phyloP scores from a whole-genome alignment of 2,113 vertebrate species.

The Thalassoma bifasciatum region DNA sequence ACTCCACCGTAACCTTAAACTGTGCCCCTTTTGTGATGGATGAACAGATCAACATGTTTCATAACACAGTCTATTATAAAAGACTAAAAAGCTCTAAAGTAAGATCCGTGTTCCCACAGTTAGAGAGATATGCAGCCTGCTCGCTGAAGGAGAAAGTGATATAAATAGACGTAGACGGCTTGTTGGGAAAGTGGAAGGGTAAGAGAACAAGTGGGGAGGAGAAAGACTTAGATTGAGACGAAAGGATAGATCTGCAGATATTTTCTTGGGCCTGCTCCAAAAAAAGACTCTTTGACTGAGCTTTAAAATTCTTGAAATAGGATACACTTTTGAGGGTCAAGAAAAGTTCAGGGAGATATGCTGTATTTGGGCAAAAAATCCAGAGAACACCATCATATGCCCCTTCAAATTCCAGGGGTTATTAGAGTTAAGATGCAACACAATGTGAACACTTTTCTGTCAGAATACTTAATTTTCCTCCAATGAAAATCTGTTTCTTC shows the following conservation, averaged over 20 bases:
- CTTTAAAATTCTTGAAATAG: constrained; percentile 9
- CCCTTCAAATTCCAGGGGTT: not conserved
- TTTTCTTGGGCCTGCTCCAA: not conserved
- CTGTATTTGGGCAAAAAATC: constrained; percentile 22
- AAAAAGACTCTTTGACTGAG: not conserved
- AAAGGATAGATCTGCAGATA: not conserved
- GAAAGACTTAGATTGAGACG: not conserved
- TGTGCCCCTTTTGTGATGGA: constrained; percentile 4
- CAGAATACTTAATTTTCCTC: no score
- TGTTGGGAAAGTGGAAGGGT: not conserved
- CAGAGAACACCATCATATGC: not conserved
- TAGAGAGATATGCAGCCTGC: not conserved
- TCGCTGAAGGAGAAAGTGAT: not conserved
- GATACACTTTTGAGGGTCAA: not conserved
- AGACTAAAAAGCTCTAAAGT: not conserved
- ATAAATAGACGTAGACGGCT: not conserved
- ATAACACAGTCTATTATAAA: constrained; percentile 6
- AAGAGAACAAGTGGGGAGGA: not conserved
- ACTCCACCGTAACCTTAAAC: constrained; percentile 11
- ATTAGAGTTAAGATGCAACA: not conserved
- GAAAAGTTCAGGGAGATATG: constrained; percentile 7
- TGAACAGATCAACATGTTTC: not conserved
- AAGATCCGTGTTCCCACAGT: not conserved
- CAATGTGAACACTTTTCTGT: not conserved
- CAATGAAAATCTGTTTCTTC: no score